Evolutionary conservation across 2,888 invertebrate species (phyloP), one percentile per base, ranked within the genome.

Genomic region (Willowsia nigromaculata): DNA sequence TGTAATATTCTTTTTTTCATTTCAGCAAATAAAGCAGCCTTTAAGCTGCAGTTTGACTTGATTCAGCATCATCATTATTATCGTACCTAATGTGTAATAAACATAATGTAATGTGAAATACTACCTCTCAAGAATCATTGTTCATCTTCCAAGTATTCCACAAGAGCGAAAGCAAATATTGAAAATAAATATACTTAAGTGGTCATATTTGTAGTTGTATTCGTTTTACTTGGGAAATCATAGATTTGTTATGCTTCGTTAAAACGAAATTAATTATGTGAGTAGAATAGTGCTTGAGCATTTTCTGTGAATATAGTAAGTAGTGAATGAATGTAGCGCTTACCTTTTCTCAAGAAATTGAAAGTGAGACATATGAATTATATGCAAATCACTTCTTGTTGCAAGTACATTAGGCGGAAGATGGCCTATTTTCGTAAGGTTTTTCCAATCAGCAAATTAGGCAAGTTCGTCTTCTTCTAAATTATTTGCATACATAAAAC

Each of bases 91-190:
- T 40, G 40, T 71, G 27, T 43, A n/a, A n/a, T n/a, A n/a, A n/a
- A n/a, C n/a, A n/a, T n/a, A n/a, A 18, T 30, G 27, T 47, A 47
- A 27, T 33, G 30, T 78, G 33, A 78, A 78, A 53, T 53, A 56
- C 37, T 53, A 78, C 33, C 27, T 53, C 33, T 78, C 78, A 83
- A 88, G 83, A 65, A 15, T 27, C 83, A 62, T 88, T 88, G 88
- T 83, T 47, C 81, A 88, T 88, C 78, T 88, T 83, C 40, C 47
- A 88, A 88, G 83, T 83, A 83, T 76, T 78, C 27, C 43, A 88
- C 76, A 83, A 78, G 76, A 59, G 62, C 5, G 30, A 33, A 53
- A 82, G 88, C 33, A 88, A 88, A 88, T 82, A 88, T 88, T 82
- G 47, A 74, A n/a, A 78, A 65, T 76, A 88, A 83, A 82, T 87